Percentiles rank a stretch among this genome's conserved stretches.
These are phyloP conservation scores for Bedellia somnulentella DNA, from an alignment of 2,888 invertebrate genomes.

Conservation along the genomic window DNA sequence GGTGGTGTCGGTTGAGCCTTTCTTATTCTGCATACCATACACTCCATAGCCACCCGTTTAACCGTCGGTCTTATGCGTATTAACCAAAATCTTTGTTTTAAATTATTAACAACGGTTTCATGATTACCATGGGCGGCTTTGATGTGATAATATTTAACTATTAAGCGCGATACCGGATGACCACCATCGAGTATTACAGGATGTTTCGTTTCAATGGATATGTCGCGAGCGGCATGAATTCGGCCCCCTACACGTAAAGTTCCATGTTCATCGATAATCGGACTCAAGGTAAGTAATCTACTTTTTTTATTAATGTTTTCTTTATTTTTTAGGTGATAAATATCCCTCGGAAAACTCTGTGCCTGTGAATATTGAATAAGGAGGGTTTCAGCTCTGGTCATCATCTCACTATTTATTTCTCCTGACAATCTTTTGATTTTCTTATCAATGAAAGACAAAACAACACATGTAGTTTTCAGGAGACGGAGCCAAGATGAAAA, in stretches of 20 bases:
- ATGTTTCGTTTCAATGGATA: neutral
- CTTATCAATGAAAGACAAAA: too few relatives aligned
- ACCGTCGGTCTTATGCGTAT: conserved; percentile 5
- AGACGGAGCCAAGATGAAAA: neutral
- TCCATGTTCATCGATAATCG: neutral
- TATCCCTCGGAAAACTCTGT: too few relatives aligned
- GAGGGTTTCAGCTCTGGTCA: too few relatives aligned
- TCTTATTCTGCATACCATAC: conserved; percentile 4
- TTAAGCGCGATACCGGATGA: conserved; percentile 5
- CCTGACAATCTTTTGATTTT: too few relatives aligned
- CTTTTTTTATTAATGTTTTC: too few relatives aligned
- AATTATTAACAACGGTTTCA: conserved; percentile 7
- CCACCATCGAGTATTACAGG: conserved; percentile 10
- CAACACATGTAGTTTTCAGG: neutral
- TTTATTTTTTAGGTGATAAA: too few relatives aligned
- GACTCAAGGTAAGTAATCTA: neutral
- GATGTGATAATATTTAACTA: conserved; percentile 7
- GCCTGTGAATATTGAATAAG: too few relatives aligned
- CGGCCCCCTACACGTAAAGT: conserved; percentile 4
- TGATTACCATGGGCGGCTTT: conserved; percentile 5
- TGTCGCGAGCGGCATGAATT: neutral
- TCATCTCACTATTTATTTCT: too few relatives aligned
- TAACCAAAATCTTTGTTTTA: conserved; percentile 7
- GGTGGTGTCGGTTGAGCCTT: conserved; percentile 4
- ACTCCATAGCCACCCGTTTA: conserved; percentile 2